A percentile compares a stretch with the other conserved stretches of the same genome.
phyloP scores from a whole-genome alignment of 1,140 invertebrate genomes.

The Xylocopa sonorina region DNA sequence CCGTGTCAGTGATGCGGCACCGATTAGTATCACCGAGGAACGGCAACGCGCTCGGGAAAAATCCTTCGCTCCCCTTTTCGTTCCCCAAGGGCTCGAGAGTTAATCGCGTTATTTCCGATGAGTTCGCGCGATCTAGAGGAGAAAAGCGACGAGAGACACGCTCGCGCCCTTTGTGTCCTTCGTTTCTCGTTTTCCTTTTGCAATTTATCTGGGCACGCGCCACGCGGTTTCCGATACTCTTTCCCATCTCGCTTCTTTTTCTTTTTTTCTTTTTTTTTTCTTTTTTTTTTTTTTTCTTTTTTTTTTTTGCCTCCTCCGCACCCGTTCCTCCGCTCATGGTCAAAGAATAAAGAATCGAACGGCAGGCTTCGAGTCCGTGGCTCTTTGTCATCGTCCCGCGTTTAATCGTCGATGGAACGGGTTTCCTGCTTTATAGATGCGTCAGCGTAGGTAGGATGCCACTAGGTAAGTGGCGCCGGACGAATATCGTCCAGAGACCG shows the following conservation, averaged over 20 bases:
- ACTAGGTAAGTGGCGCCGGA: too few relatives aligned
- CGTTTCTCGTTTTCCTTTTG: neutral
- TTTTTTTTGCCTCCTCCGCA: too few relatives aligned
- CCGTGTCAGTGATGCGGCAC: constrained; percentile 51
- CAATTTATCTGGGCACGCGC: neutral
- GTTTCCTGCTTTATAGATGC: too few relatives aligned
- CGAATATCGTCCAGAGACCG: too few relatives aligned
- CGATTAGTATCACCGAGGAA: constrained; percentile 40
- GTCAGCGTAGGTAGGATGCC: too few relatives aligned
- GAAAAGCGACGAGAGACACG: constrained; percentile 18
- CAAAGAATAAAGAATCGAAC: neutral
- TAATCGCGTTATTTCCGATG: constrained; percentile 65
- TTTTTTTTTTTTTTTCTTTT: too few relatives aligned
- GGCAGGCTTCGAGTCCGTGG: neutral
- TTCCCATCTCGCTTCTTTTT: too few relatives aligned
- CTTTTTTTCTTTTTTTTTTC: neutral
- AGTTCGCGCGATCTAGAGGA: constrained; percentile 46
- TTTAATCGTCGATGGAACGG: too few relatives aligned
- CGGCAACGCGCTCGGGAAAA: constrained; percentile 29
- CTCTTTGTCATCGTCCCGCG: neutral
- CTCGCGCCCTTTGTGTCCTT: neutral
- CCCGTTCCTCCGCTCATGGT: neutral
- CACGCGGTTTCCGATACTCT: neutral
- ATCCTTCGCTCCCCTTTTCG: neutral
- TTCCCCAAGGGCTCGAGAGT: constrained; percentile 57